Percentiles rank a stretch among this genome's conserved stretches.
These are phyloP conservation scores for Cygnus buccinator DNA, from an alignment of 2,113 vertebrate genomes.

Conservation along the genomic window DNA sequence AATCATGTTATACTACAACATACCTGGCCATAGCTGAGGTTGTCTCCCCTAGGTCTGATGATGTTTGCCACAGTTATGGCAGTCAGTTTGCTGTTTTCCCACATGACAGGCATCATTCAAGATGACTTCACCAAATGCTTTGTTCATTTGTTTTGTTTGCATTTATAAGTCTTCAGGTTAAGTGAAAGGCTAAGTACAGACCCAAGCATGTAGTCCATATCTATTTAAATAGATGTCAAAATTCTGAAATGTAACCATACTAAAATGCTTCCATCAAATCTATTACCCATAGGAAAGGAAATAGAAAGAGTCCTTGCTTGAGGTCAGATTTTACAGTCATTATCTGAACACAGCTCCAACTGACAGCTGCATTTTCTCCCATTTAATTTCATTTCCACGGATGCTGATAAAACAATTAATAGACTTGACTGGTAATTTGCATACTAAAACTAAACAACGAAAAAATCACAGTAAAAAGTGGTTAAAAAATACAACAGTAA, in stretches of 20 bases:
- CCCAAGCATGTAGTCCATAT: neutral
- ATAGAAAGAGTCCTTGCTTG: neutral
- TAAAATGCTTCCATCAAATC: slow-evolving; percentile 27
- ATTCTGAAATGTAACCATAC: slow-evolving; percentile 27
- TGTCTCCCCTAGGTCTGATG: neutral
- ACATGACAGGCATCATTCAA: neutral
- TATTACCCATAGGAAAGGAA: neutral
- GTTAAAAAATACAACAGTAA: neutral
- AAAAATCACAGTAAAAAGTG: neutral
- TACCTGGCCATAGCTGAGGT: neutral
- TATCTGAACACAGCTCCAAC: slow-evolving; percentile 2
- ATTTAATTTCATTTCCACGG: slow-evolving; percentile 8
- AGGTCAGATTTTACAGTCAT: slow-evolving; percentile 23
- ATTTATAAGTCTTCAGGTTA: slow-evolving; percentile 24
- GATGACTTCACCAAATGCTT: neutral
- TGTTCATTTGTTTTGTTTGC: slow-evolving; percentile 23
- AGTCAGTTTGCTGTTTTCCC: neutral
- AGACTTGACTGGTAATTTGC: neutral
- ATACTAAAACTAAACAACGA: neutral
- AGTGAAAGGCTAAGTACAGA: slow-evolving; percentile 42
- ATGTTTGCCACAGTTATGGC: neutral
- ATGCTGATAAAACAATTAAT: slow-evolving; percentile 8
- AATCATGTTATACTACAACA: fast-evolving
- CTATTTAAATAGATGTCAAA: slow-evolving; percentile 41
- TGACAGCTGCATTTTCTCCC: slow-evolving; percentile 35